Base-by-base conservation (phyloP, 2,888 invertebrate genomes). In the Sarcophaga rosellei region DNA sequence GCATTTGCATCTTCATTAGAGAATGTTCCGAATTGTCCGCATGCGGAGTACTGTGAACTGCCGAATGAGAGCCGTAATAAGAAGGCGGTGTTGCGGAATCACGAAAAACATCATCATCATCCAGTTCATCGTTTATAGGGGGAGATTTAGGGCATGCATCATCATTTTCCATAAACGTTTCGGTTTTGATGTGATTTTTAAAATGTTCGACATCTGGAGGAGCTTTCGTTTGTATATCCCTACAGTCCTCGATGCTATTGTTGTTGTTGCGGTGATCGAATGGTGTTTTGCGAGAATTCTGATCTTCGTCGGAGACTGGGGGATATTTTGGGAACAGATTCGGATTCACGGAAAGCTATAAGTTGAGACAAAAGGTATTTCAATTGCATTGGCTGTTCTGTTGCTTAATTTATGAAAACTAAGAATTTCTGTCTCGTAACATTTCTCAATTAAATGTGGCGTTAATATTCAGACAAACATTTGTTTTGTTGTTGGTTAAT, bases 1-100 rank as follows among this genome's bases (percentile, higher is more conserved):
- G 96, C 90, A 96, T 95, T 89, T 96, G 97, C 94, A 97, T 95
- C 94, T 97, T 97, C 88, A 97, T 96, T 87, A 97, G 94, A 15
- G 97, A 96, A 81, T 97, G 95, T 91, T 96, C 94, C 5, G 92
- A 91, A 93, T 97, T 96, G 11, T 96, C 90, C 17, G 90, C 86
- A 25, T 89, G 90, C 1, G 79, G 20, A 20, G 82, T 70, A 59
- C 66, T 84, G n/a, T 79, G n/a, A 20, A 53, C 21, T n/a, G 84
- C 6, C 11, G 70, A 10, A 47, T 81, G 86, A 2, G 68, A n/a
- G 17, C 62, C 47, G 25, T 84, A 80, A 6, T 44, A 25, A 12
- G 68, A 61, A 11, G 87, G 76, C 1, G 84, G 80, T 17, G 78
- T 65, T 4, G 72, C 3, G 1, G 86, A 74, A 59, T 84, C 74